A percentile compares a stretch with the other conserved stretches of the same genome.
Evolutionary conservation across 2,113 vertebrate species (phyloP).

Genomic region (Dicaeum eximium): DNA sequence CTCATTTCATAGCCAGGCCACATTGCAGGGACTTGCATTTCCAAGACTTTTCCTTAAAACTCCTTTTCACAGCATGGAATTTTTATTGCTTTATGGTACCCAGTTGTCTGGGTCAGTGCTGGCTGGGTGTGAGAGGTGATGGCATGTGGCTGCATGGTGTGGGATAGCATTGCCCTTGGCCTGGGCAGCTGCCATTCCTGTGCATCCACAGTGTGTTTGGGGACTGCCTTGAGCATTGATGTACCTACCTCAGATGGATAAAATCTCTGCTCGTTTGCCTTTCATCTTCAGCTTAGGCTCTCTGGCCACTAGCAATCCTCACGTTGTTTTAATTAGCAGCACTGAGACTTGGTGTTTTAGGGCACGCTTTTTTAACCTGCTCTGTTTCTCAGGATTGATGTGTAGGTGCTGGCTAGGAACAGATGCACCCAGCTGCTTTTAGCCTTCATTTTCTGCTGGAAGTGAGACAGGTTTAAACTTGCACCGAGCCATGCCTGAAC

Average conservation of each 20-base stretch:
- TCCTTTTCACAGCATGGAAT: not conserved
- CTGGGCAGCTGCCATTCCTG: not conserved
- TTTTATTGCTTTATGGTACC: not conserved
- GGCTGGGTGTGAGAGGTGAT: not conserved
- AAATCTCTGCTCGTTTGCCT: not conserved
- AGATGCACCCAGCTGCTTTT: slow-evolving; percentile 34
- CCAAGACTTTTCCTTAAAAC: not conserved
- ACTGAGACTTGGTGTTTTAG: not conserved
- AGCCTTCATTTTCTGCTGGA: slow-evolving; percentile 36
- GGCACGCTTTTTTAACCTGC: not conserved
- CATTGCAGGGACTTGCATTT: not conserved
- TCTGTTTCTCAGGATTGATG: not conserved
- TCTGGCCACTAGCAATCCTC: not conserved
- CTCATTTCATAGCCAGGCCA: not conserved
- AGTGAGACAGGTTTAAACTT: not conserved
- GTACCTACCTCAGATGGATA: not conserved
- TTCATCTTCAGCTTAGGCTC: not conserved
- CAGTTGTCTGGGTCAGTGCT: not conserved
- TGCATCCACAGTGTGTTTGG: not conserved
- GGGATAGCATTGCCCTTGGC: not conserved
- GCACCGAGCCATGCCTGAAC: not conserved
- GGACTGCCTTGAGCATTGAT: not conserved
- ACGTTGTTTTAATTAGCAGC: not conserved
- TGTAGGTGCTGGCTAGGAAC: not conserved
- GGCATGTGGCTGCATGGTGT: fast-evolving